These are phyloP conservation scores for Goniozus legneri DNA, from an alignment of 1,140 invertebrate species.

Conservation along the genomic window DNA sequence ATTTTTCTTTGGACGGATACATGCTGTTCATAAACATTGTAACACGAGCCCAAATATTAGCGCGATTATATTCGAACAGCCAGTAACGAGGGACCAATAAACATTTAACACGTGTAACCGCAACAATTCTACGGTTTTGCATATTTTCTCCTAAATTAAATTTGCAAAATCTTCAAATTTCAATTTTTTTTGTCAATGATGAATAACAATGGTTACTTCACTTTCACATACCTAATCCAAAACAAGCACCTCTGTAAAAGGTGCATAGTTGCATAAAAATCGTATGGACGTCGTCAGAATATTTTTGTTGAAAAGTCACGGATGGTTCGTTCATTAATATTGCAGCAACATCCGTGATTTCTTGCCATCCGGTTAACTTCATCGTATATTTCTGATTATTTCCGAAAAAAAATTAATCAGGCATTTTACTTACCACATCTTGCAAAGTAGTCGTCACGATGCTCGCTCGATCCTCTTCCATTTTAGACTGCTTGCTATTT, in stretches of 20 bases:
- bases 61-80: constrained; percentile 59
- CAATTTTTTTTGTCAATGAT: not conserved
- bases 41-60: constrained; percentile 63
- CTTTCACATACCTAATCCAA: constrained; percentile 36
- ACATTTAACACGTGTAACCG: constrained; percentile 55
- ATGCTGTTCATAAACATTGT: constrained; percentile 59
- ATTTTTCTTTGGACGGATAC: constrained; percentile 56
- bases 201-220: constrained; percentile 1
- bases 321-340: constrained; percentile 37
- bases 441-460: constrained; percentile 36
- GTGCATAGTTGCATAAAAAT: constrained; percentile 46
- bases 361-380: constrained; percentile 42
- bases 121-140: constrained; percentile 59
- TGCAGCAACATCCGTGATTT: constrained; percentile 37
- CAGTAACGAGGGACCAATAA: constrained; percentile 62
- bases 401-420: constrained; percentile 4
- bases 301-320: constrained; percentile 20
- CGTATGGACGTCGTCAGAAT: constrained; percentile 31
- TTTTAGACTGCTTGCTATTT: too few relatives aligned
- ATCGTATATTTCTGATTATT: too few relatives aligned
- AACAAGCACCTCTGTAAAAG: constrained; percentile 41
- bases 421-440: constrained; percentile 33
- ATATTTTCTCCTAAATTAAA: constrained; percentile 61
- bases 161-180: constrained; percentile 2
- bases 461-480: constrained; percentile 35